Percentiles rank a stretch among this genome's conserved stretches.
Conservation (phyloP, 2,113 vertebrate species). For the Pangasianodon hypophthalmus region DNA sequence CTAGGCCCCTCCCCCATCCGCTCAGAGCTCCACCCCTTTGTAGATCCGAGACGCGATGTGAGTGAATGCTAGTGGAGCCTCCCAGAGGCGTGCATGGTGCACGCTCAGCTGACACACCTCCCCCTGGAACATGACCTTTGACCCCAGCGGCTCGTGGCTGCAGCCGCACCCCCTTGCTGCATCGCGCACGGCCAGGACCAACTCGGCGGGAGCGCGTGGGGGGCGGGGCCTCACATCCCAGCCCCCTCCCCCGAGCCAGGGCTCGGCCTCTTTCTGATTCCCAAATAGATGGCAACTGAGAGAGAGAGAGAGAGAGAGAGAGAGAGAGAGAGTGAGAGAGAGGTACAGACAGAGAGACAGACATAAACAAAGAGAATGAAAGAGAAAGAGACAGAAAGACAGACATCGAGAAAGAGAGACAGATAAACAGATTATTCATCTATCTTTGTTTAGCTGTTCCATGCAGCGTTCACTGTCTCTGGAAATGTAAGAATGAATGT, state of each 20-base stretch:
- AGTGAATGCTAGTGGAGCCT: constrained; percentile 84
- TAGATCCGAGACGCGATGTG: constrained; percentile 85
- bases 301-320: background rate
- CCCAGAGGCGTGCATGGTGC: constrained; percentile 83
- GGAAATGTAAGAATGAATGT: background rate
- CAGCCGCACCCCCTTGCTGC: constrained; percentile 81
- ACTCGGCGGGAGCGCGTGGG: constrained; percentile 79
- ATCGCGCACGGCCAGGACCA: constrained; percentile 83
- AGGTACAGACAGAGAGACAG: background rate
- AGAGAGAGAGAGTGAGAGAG: background rate
- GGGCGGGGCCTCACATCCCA: constrained; percentile 78
- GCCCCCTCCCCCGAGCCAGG: constrained; percentile 78
- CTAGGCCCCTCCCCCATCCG: constrained; percentile 26
- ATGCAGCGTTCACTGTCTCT: background rate
- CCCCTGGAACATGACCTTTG: constrained; percentile 83
- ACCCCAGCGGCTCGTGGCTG: constrained; percentile 78
- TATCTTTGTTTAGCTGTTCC: background rate
- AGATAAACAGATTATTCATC: background rate
- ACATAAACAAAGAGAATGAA: background rate
- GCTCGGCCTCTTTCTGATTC: constrained; percentile 87
- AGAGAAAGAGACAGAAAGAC: background rate
- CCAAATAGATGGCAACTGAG: constrained; percentile 93
- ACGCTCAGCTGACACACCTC: constrained; percentile 89
- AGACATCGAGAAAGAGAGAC: background rate
- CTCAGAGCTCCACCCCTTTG: constrained; percentile 83